Evolutionary conservation across 2,113 vertebrate genomes (phyloP).

Genomic region (Anthoscopus minutus): DNA sequence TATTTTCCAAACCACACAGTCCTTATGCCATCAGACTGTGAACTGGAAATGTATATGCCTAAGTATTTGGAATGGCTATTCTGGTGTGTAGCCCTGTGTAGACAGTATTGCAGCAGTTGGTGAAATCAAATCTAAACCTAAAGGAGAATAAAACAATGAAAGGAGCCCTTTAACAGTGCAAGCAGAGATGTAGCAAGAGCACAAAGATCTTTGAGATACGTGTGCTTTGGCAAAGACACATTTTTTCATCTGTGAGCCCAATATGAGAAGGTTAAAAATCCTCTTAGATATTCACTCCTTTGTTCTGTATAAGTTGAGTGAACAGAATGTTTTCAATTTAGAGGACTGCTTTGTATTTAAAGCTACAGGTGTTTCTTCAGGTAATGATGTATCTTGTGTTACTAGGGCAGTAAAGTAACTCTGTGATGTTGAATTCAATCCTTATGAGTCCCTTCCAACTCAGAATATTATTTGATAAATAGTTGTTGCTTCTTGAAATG

Average conservation of each 20-base stretch:
- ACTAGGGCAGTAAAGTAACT: background rate
- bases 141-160: background rate
- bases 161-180: background rate
- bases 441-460: background rate
- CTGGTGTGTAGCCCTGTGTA: background rate
- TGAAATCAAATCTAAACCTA: background rate
- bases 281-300: background rate
- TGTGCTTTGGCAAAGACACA: background rate
- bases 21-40: background rate
- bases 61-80: background rate
- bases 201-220: background rate
- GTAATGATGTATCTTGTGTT: background rate
- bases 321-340: background rate
- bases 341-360: background rate
- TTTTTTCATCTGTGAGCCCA: background rate
- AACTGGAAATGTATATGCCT: background rate
- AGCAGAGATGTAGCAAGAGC: background rate
- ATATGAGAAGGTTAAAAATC: background rate
- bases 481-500: background rate
- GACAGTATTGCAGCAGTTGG: background rate
- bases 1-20: background rate
- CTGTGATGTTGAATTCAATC: rapidly evolving
- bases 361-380: background rate
- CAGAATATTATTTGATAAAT: background rate
- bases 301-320: background rate